Percentiles rank a stretch among this genome's conserved stretches.
Evolutionary conservation across 2,113 vertebrate species (phyloP).

Genomic region (Oryzias curvinotus): DNA sequence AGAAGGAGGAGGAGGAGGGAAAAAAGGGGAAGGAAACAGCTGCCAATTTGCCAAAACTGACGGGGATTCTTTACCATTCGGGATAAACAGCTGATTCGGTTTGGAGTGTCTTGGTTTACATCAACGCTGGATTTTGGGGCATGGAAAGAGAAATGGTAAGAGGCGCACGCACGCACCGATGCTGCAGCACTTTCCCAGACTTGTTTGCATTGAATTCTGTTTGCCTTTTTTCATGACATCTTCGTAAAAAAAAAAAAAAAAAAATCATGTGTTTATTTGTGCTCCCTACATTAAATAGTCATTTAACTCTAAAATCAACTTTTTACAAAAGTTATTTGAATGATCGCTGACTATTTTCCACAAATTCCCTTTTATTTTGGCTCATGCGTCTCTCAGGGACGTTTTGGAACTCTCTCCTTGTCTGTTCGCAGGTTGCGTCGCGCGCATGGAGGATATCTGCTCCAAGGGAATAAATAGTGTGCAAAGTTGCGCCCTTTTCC

Average conservation of each 20-base stretch:
- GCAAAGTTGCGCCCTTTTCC: slow-evolving; percentile 41
- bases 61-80: slow-evolving; percentile 8
- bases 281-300: too few relatives aligned
- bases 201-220: background rate
- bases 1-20: background rate
- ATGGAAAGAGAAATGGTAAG: slow-evolving; percentile 48
- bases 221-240: background rate
- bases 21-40: slow-evolving; percentile 3
- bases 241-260: too few relatives aligned
- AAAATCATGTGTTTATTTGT: too few relatives aligned
- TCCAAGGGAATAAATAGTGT: slow-evolving; percentile 48
- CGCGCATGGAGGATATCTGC: slow-evolving; percentile 50
- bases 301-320: too few relatives aligned
- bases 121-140: slow-evolving; percentile 9
- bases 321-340: too few relatives aligned
- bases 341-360: background rate
- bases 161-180: slow-evolving; percentile 13
- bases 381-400: too few relatives aligned
- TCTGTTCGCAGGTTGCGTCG: slow-evolving; percentile 48
- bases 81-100: slow-evolving; percentile 8
- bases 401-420: background rate
- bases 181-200: slow-evolving; percentile 24
- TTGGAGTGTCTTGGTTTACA: slow-evolving; percentile 12
- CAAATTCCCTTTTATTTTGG: background rate
- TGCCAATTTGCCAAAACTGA: slow-evolving; percentile 5